These are phyloP conservation scores for Meta bourneti DNA, from an alignment of 2,888 invertebrate genomes.

Conservation along the genomic window DNA sequence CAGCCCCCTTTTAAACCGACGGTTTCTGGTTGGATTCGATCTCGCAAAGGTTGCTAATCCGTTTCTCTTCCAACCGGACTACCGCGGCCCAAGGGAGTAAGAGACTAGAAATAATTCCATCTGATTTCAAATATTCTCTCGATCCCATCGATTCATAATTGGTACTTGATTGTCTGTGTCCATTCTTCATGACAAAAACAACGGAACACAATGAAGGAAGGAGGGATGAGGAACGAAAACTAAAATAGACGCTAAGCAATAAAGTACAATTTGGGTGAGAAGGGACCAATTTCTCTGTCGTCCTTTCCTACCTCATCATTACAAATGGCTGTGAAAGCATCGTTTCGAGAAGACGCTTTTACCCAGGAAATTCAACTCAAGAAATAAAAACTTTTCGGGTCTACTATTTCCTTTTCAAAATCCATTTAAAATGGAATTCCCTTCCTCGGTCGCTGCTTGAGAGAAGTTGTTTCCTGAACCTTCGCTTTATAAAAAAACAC, in stretches of 20 bases:
- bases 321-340: neutral
- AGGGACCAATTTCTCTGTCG: neutral
- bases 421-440: neutral
- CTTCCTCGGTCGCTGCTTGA: neutral
- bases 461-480: neutral
- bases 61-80: too few relatives aligned
- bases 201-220: too few relatives aligned
- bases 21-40: too few relatives aligned
- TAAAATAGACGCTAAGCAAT: neutral
- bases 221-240: neutral
- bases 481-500: neutral
- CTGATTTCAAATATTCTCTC: too few relatives aligned
- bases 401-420: neutral
- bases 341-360: neutral
- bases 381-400: neutral
- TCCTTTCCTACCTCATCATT: neutral
- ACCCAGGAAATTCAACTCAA: neutral
- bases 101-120: too few relatives aligned
- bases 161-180: too few relatives aligned
- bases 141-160: too few relatives aligned
- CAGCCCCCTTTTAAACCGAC: too few relatives aligned
- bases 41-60: too few relatives aligned
- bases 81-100: too few relatives aligned
- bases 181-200: too few relatives aligned
- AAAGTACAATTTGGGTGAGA: neutral